Evolutionary conservation across 2,888 invertebrate genomes (phyloP).

Genomic region (Cylloceria caligata): DNA sequence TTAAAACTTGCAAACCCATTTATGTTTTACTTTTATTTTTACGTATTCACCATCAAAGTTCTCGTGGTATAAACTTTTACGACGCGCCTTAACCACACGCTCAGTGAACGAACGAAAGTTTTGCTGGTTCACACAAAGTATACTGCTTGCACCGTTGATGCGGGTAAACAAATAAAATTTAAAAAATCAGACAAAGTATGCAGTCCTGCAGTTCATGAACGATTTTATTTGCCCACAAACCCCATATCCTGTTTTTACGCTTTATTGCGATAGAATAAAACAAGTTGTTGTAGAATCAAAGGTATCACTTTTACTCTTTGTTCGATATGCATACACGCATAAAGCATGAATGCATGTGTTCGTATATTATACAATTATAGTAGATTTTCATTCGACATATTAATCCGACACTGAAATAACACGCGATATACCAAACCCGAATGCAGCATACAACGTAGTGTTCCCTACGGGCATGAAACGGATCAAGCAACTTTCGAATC

Average conservation of each 20-base stretch:
- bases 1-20: too few relatives aligned
- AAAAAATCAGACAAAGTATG: neutral
- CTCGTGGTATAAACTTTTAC: neutral
- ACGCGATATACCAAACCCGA: neutral
- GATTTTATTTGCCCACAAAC: neutral
- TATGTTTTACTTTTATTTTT: too few relatives aligned
- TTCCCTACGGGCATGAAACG: neutral
- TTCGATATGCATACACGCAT: neutral
- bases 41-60: neutral
- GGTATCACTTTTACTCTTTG: conserved; percentile 6
- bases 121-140: neutral
- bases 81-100: neutral
- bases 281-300: neutral
- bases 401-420: conserved; percentile 13
- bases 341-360: neutral
- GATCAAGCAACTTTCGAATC: neutral
- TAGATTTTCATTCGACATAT: conserved; percentile 13
- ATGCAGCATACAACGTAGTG: neutral
- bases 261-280: neutral
- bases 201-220: neutral
- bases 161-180: neutral
- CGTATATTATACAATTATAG: neutral
- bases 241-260: neutral
- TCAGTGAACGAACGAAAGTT: neutral
- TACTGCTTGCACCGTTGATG: neutral